These are phyloP conservation scores for Gymnothorax reevesii DNA, from an alignment of 2,797 vertebrate species.

Conservation along the genomic window DNA sequence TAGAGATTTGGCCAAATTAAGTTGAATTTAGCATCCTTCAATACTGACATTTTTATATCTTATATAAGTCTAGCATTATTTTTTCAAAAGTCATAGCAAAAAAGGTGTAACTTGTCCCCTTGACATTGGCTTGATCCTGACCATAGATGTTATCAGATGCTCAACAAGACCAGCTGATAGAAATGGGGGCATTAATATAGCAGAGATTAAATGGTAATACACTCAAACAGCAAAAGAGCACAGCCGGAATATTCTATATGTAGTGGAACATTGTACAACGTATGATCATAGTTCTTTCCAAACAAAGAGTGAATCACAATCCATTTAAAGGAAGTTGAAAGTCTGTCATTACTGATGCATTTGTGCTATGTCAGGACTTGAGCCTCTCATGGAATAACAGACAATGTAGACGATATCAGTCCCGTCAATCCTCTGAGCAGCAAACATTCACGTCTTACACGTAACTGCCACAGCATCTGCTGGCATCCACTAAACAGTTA, in stretches of 20 bases:
- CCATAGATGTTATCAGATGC: too few relatives aligned
- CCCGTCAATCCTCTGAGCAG: conserved; percentile 40
- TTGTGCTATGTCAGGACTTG: neutral
- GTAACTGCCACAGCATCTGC: neutral
- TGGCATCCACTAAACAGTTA: conserved; percentile 42
- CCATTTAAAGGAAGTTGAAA: neutral
- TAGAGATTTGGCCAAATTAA: too few relatives aligned
- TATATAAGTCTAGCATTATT: too few relatives aligned
- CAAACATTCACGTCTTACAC: neutral
- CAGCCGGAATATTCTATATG: neutral
- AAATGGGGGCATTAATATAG: too few relatives aligned
- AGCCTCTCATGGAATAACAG: neutral
- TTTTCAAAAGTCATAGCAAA: too few relatives aligned
- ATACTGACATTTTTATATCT: too few relatives aligned
- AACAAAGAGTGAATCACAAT: neutral
- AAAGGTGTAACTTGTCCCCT: too few relatives aligned
- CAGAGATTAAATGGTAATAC: neutral
- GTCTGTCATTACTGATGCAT: neutral
- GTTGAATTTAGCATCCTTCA: too few relatives aligned
- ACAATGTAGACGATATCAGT: neutral
- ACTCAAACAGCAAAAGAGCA: neutral
- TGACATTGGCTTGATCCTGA: too few relatives aligned
- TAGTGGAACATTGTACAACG: neutral
- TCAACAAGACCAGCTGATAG: too few relatives aligned
- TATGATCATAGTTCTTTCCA: neutral